These are phyloP conservation scores for Zonitis immaculata DNA, from an alignment of 2,888 invertebrate species.

Conservation along the genomic window DNA sequence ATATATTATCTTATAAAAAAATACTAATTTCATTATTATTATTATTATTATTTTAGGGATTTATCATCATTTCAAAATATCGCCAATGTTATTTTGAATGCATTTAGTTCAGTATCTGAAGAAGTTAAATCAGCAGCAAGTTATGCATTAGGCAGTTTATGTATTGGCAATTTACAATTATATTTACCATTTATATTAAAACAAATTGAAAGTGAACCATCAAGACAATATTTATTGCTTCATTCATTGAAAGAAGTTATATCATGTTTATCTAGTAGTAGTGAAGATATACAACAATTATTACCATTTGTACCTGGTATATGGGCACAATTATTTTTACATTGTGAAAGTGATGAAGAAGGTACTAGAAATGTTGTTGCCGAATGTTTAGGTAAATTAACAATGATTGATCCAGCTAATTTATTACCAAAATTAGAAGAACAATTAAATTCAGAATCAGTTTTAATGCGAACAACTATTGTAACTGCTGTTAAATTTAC, in stretches of 20 bases:
- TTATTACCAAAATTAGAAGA: slow-evolving; percentile 84
- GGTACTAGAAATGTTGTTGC: slow-evolving; percentile 98
- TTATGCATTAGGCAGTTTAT: slow-evolving; percentile 92
- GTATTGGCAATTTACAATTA: slow-evolving; percentile 89
- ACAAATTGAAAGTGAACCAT: slow-evolving; percentile 92
- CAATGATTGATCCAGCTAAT: slow-evolving; percentile 84
- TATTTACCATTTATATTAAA: slow-evolving; percentile 91
- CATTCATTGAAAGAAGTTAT: slow-evolving; percentile 98
- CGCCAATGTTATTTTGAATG: slow-evolving; percentile 74
- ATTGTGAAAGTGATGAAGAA: slow-evolving; percentile 96
- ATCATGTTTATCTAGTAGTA: slow-evolving; percentile 72
- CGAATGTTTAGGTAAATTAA: slow-evolving; percentile 95
- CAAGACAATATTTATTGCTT: slow-evolving; percentile 89
- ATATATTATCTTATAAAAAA: slow-evolving; percentile 2
- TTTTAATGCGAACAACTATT: slow-evolving; percentile 89
- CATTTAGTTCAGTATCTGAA: slow-evolving; percentile 88
- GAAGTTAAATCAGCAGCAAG: slow-evolving; percentile 98
- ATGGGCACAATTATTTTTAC: slow-evolving; percentile 88
- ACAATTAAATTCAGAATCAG: slow-evolving; percentile 73
- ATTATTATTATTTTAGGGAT: slow-evolving; percentile 54
- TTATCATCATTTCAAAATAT: slow-evolving; percentile 70
- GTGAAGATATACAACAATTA: slow-evolving; percentile 69
- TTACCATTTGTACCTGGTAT: slow-evolving; percentile 81
- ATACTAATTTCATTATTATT: not conserved
- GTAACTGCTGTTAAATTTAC: slow-evolving; percentile 99